Conservation (phyloP, 1,140 invertebrate species). For the Helicoverpa armigera region DNA sequence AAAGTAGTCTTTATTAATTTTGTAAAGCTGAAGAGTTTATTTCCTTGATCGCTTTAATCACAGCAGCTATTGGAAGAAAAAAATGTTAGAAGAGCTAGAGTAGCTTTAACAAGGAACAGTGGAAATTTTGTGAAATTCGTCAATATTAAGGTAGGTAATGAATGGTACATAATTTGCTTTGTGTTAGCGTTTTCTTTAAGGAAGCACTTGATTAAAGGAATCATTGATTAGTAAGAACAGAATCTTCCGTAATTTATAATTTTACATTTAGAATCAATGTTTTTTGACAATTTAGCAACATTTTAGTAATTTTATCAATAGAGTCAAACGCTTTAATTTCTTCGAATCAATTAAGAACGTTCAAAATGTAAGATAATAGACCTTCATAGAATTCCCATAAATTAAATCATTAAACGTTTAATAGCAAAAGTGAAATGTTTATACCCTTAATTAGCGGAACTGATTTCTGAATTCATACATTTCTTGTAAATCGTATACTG, state of each 20-base stretch:
- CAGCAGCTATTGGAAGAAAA: too few relatives aligned
- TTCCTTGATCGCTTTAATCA: too few relatives aligned
- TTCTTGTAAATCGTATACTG: slow-evolving; percentile 60
- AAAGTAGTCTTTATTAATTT: too few relatives aligned
- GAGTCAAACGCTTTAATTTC: not conserved
- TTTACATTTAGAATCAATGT: too few relatives aligned
- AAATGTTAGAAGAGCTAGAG: too few relatives aligned
- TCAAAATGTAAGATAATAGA: too few relatives aligned
- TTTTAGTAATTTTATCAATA: too few relatives aligned
- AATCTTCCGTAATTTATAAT: too few relatives aligned
- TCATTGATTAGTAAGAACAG: not conserved
- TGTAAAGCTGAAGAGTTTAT: too few relatives aligned
- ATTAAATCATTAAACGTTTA: not conserved
- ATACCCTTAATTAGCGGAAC: slow-evolving; percentile 49
- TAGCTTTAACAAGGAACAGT: too few relatives aligned
- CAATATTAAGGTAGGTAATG: not conserved
- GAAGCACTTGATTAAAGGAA: not conserved
- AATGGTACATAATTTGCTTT: not conserved
- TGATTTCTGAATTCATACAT: slow-evolving; percentile 56
- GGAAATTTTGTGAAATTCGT: not conserved
- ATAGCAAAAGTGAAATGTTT: slow-evolving; percentile 13
- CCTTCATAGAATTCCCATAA: slow-evolving; percentile 9
- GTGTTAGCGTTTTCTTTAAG: not conserved
- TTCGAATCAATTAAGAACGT: not conserved
- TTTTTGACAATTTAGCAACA: too few relatives aligned